phyloP scores from a whole-genome alignment of 2,113 vertebrate genomes.

The Coregonus clupeaformis region DNA sequence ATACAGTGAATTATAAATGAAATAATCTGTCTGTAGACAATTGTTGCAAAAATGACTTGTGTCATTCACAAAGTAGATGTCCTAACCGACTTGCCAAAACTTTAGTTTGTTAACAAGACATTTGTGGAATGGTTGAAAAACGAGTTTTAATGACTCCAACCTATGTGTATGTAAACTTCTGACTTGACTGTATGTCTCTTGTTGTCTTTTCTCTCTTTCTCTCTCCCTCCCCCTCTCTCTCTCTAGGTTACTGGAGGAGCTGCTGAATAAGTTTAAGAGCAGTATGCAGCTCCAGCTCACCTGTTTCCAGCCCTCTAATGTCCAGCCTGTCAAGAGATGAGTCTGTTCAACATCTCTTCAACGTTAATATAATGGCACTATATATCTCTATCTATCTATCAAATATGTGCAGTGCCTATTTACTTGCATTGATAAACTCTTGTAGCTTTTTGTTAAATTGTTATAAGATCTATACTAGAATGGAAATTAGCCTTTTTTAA shows the following conservation, averaged over 20 bases:
- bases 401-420: neutral
- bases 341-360: neutral
- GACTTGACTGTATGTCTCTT: too few species aligned
- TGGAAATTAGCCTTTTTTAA: neutral
- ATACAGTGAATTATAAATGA: too few species aligned
- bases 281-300: constrained; percentile 95
- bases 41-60: too few species aligned
- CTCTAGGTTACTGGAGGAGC: constrained; percentile 86
- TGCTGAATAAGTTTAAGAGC: constrained; percentile 92
- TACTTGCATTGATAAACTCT: neutral
- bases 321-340: constrained; percentile 83
- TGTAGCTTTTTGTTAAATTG: neutral
- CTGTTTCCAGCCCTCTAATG: constrained; percentile 84
- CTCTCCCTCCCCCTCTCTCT: constrained; percentile 10
- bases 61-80: too few species aligned
- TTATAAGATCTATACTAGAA: neutral
- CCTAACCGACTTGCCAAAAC: too few species aligned
- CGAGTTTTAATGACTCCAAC: too few species aligned
- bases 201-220: too few species aligned
- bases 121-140: too few species aligned
- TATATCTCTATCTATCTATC: neutral
- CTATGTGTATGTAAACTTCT: too few species aligned
- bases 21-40: too few species aligned
- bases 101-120: too few species aligned
- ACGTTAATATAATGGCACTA: neutral